Evolutionary conservation across 1,140 invertebrate genomes (phyloP).

Genomic region (Stegodyphus dumicola): DNA sequence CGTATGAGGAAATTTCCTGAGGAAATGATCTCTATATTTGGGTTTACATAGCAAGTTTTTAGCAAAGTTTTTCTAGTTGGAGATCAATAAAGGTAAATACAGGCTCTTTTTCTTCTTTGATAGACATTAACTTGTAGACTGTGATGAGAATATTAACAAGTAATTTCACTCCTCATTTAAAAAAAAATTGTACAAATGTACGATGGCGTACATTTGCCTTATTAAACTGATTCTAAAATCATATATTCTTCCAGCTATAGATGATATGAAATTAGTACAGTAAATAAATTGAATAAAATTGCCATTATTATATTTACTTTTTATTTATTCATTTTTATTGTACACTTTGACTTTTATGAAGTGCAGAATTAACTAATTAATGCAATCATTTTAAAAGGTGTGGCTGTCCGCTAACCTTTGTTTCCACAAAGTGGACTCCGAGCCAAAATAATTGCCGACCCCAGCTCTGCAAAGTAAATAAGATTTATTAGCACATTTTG

Average conservation of each 20-base stretch:
- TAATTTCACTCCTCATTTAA: no score
- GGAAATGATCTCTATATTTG: no score
- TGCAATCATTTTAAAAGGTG: background rate
- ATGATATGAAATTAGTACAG: background rate
- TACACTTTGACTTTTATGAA: background rate
- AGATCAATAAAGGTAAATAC: no score
- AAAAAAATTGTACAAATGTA: no score
- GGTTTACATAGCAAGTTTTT: no score
- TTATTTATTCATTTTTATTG: background rate
- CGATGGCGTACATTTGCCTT: background rate
- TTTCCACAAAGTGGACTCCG: background rate
- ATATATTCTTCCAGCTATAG: background rate
- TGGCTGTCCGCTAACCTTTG: background rate
- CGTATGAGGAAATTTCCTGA: no score
- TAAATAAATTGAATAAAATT: background rate
- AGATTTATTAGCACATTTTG: no score
- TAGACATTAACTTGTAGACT: no score
- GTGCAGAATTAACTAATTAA: background rate
- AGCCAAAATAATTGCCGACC: background rate
- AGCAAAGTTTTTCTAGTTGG: no score
- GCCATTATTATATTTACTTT: background rate
- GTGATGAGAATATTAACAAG: no score
- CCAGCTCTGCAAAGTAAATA: background rate
- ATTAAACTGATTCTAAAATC: background rate
- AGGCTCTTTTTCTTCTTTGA: no score